These are phyloP conservation scores for Galleria mellonella DNA, from an alignment of 1,140 invertebrate genomes.

Conservation along the genomic window DNA sequence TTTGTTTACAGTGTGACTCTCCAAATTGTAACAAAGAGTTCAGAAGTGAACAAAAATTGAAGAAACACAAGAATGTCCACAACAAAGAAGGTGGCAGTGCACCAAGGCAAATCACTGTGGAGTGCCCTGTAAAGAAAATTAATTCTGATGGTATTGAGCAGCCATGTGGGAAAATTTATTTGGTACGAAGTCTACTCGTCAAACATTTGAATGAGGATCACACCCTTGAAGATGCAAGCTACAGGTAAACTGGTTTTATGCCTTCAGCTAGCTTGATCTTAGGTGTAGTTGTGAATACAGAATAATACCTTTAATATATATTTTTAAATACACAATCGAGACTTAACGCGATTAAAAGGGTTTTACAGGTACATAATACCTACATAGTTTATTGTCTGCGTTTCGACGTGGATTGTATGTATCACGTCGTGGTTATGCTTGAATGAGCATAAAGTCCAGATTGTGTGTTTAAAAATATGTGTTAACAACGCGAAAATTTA, in stretches of 20 bases:
- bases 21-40: slow-evolving; percentile 58
- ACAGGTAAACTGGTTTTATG: slow-evolving; percentile 26
- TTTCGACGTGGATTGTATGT: too few species aligned
- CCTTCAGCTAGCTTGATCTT: too few species aligned
- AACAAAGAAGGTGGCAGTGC: slow-evolving; percentile 24
- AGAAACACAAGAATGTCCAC: slow-evolving; percentile 51
- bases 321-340: too few species aligned
- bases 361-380: too few species aligned
- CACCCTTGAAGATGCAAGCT: slow-evolving; percentile 45
- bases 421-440: too few species aligned
- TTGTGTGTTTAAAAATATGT: too few species aligned
- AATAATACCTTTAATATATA: too few species aligned
- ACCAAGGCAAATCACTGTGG: slow-evolving; percentile 23
- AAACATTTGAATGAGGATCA: slow-evolving; percentile 60
- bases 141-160: slow-evolving; percentile 24
- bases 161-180: slow-evolving; percentile 39
- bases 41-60: slow-evolving; percentile 51
- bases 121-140: slow-evolving; percentile 46
- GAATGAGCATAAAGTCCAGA: too few species aligned
- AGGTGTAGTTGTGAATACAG: too few species aligned
- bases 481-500: too few species aligned
- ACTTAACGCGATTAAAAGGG: too few species aligned
- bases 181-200: slow-evolving; percentile 30
- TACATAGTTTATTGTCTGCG: too few species aligned
- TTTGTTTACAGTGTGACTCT: slow-evolving; percentile 52